Conservation (phyloP, 1,140 invertebrate species). For the Yoshiicerus persimilis region DNA sequence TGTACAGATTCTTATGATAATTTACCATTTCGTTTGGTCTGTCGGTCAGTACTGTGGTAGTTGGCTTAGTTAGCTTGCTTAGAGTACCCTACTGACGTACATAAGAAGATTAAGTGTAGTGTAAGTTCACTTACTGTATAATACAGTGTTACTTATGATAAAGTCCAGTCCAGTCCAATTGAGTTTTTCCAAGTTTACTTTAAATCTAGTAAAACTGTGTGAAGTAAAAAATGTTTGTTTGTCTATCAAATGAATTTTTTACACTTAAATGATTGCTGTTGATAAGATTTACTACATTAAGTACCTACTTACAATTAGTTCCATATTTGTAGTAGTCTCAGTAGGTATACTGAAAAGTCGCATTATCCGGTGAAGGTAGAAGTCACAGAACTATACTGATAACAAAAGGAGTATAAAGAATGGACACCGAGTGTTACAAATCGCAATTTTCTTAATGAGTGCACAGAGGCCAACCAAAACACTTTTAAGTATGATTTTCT, state of each 20-base stretch:
- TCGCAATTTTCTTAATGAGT: neutral
- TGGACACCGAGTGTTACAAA: neutral
- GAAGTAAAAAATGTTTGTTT: neutral
- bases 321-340: too few species aligned
- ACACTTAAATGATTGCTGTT: too few species aligned
- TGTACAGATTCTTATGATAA: neutral
- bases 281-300: too few species aligned
- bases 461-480: too few species aligned
- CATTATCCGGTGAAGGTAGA: too few species aligned
- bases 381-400: too few species aligned
- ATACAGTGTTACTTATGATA: neutral
- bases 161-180: neutral
- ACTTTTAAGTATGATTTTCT: too few species aligned
- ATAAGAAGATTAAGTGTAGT: neutral
- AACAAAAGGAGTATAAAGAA: too few species aligned
- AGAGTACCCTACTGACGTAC: neutral
- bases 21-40: neutral
- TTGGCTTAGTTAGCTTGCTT: neutral
- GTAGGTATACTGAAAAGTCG: too few species aligned
- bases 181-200: neutral
- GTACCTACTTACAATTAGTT: too few species aligned
- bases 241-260: too few species aligned
- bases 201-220: neutral
- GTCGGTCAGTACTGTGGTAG: neutral
- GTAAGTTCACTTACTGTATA: neutral